phyloP scores from a whole-genome alignment of 2,888 invertebrate species.

The Hydraecia micacea region DNA sequence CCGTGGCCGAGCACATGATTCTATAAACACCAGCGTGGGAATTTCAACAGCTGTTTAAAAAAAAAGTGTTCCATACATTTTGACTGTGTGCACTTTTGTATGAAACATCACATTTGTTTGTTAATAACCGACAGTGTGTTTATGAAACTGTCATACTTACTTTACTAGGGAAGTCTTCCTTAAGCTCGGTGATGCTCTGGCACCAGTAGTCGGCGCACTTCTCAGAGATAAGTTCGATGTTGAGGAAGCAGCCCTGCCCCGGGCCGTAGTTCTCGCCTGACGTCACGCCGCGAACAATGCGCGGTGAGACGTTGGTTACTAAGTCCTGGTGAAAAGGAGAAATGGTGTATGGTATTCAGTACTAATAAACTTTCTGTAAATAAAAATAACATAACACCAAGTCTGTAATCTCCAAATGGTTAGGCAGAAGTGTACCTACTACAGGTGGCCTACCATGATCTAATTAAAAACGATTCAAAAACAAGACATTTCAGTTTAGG shows the following conservation, averaged over 20 bases:
- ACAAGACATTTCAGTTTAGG: too few relatives aligned
- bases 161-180: slow-evolving; percentile 97
- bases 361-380: background rate
- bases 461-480: too few relatives aligned
- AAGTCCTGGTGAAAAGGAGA: slow-evolving; percentile 91
- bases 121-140: too few relatives aligned
- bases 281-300: slow-evolving; percentile 98
- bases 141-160: slow-evolving; percentile 76
- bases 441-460: too few relatives aligned
- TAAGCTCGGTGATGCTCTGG: slow-evolving; percentile 95
- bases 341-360: background rate
- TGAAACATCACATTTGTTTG: background rate
- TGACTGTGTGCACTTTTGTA: background rate
- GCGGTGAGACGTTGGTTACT: slow-evolving; percentile 99
- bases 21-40: background rate
- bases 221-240: slow-evolving; percentile 99
- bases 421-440: background rate
- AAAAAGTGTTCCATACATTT: background rate
- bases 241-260: slow-evolving; percentile 98
- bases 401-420: background rate
- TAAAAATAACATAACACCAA: background rate
- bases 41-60: background rate
- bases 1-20: too few relatives aligned
- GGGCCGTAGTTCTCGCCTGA: slow-evolving; percentile 98
- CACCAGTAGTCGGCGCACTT: slow-evolving; percentile 99